A percentile compares a stretch with the other conserved stretches of the same genome.
Conservation (phyloP, 2,888 invertebrate species). For the Aricia artaxerxes region DNA sequence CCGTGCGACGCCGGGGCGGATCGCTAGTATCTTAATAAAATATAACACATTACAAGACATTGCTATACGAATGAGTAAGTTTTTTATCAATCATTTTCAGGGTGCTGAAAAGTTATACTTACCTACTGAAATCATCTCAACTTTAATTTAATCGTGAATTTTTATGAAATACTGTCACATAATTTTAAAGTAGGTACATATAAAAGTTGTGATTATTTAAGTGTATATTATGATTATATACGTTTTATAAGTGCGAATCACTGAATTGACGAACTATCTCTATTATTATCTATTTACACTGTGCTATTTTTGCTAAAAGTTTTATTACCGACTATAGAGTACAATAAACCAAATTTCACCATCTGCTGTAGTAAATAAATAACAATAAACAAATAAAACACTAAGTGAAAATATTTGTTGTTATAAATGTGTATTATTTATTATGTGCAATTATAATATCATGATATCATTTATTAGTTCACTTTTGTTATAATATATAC, state of each 20-base stretch:
- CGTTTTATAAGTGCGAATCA: neutral
- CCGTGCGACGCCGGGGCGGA: too few species aligned
- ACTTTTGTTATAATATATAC: neutral
- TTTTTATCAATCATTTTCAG: too few species aligned
- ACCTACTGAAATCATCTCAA: too few species aligned
- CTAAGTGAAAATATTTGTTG: slow-evolving; percentile 20
- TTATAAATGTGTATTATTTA: slow-evolving; percentile 4
- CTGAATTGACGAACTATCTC: neutral
- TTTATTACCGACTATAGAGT: neutral
- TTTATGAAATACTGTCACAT: too few species aligned
- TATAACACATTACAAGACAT: too few species aligned
- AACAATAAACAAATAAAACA: slow-evolving; percentile 30
- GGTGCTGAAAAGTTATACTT: too few species aligned
- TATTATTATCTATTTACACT: neutral
- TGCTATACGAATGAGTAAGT: too few species aligned
- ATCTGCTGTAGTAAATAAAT: slow-evolving; percentile 33
- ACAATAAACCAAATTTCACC: slow-evolving; percentile 6
- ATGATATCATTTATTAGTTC: neutral
- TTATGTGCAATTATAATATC: neutral
- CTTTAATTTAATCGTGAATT: too few species aligned
- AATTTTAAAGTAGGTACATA: too few species aligned
- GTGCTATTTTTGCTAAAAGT: neutral
- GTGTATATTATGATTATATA: too few species aligned
- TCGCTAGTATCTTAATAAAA: too few species aligned
- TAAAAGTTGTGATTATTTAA: too few species aligned